A percentile compares a stretch with the other conserved stretches of the same genome.
These are phyloP conservation scores for Gasterosteus nipponicus DNA, from an alignment of 2,113 vertebrate species.

Conservation along the genomic window DNA sequence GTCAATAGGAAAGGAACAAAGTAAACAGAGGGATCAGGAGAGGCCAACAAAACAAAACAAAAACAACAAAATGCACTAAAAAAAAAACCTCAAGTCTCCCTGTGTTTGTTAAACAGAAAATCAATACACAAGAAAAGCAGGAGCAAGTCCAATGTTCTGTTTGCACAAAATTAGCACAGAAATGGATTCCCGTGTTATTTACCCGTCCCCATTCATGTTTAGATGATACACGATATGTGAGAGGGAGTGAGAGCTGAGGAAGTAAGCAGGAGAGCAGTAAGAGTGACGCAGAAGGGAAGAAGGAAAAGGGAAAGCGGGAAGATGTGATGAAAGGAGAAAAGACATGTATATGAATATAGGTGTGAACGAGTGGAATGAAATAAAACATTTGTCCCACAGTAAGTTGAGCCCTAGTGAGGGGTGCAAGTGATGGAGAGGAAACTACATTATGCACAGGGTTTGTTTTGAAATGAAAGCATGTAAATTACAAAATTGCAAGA, in stretches of 20 bases:
- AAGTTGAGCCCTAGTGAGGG: not conserved
- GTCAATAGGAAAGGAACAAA: conserved; percentile 14
- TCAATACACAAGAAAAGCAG: conserved; percentile 24
- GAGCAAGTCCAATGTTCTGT: conserved; percentile 4
- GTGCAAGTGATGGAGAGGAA: not conserved
- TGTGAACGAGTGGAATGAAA: not conserved
- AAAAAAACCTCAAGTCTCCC: conserved; percentile 4
- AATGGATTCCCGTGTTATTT: conserved; percentile 7
- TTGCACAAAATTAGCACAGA: conserved; percentile 17
- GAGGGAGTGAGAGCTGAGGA: conserved; percentile 1
- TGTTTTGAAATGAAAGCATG: not conserved
- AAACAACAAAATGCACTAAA: conserved; percentile 11
- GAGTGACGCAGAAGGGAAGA: not conserved
- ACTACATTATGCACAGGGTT: not conserved
- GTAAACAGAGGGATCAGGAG: conserved; percentile 13
- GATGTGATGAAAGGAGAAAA: conserved; percentile 2
- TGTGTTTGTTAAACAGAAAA: conserved; percentile 1
- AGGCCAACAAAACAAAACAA: not conserved
- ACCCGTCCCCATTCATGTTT: conserved; percentile 1
- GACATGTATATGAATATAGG: not conserved
- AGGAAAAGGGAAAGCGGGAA: not conserved
- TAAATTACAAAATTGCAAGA: not conserved
- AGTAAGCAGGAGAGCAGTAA: not conserved
- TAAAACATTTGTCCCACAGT: not conserved
- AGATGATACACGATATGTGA: not conserved